A percentile compares a stretch with the other conserved stretches of the same genome.
These are phyloP conservation scores for Mola mola DNA, from an alignment of 2,113 vertebrate species.

Conservation along the genomic window DNA sequence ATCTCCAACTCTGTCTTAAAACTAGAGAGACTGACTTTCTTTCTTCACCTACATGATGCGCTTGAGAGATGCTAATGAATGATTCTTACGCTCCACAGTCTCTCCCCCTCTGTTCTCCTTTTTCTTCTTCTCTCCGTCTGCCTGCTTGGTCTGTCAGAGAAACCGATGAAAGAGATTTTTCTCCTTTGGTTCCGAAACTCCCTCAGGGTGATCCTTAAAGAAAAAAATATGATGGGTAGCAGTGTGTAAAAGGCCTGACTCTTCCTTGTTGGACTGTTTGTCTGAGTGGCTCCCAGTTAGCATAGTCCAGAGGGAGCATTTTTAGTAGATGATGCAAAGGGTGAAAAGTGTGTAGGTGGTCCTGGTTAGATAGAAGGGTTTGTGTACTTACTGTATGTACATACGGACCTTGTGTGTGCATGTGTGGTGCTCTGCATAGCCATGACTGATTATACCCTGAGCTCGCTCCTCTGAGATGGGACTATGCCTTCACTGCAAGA, in stretches of 20 bases:
- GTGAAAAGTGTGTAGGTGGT: conserved; percentile 18
- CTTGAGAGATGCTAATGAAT: conserved; percentile 64
- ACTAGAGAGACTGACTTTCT: conserved; percentile 14
- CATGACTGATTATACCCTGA: conserved; percentile 38
- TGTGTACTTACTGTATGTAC: conserved; percentile 4
- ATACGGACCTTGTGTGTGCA: conserved; percentile 1
- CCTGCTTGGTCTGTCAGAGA: conserved; percentile 54
- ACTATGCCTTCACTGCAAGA: conserved; percentile 1
- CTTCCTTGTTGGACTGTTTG: conserved; percentile 37
- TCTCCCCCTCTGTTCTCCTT: conserved; percentile 9
- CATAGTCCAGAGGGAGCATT: conserved; percentile 25
- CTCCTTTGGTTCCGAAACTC: conserved; percentile 47
- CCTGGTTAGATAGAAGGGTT: conserved; percentile 8
- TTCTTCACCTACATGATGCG: conserved; percentile 42
- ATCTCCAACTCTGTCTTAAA: conserved; percentile 39
- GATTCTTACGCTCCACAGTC: conserved; percentile 22
- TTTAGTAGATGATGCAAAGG: conserved; percentile 15
- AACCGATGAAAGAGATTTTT: conserved; percentile 35
- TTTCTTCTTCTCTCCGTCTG: conserved; percentile 45
- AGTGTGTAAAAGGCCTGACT: conserved; percentile 42
- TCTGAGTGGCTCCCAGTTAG: conserved; percentile 34
- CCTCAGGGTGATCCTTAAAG: conserved; percentile 53
- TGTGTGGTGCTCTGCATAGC: conserved; percentile 11
- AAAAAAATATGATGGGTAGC: conserved; percentile 57
- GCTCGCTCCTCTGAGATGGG: no score